A percentile compares a stretch with the other conserved stretches of the same genome.
phyloP scores from a whole-genome alignment of 2,888 invertebrate genomes.

The Megaustenia siamemsis region DNA sequence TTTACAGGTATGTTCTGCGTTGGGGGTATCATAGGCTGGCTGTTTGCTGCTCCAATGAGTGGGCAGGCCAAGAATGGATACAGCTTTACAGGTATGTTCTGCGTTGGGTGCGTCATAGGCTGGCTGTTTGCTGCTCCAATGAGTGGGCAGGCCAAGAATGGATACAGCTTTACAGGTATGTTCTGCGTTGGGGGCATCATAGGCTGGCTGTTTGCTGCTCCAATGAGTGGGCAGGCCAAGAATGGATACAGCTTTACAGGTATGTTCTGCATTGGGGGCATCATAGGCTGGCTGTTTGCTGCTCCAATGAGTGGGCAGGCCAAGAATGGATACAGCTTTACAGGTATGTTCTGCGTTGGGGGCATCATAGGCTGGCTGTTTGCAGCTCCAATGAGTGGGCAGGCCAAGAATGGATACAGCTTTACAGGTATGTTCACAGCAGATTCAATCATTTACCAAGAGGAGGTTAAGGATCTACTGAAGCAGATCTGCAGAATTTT shows the following conservation, averaged over 20 bases:
- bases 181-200: constrained; percentile 90
- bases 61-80: constrained; percentile 92
- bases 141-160: no score
- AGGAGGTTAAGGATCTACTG: no score
- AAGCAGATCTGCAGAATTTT: no score
- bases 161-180: constrained; percentile 90
- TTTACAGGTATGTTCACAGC: constrained; percentile 82
- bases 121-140: no score
- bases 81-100: constrained; percentile 82
- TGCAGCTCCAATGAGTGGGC: constrained; percentile 86
- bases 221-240: constrained; percentile 85
- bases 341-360: constrained; percentile 90
- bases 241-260: constrained; percentile 91
- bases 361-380: constrained; percentile 95
- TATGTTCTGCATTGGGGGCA: constrained; percentile 89
- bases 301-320: constrained; percentile 85
- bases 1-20: constrained; percentile 90
- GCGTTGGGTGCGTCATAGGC: no score
- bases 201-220: constrained; percentile 95
- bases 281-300: constrained; percentile 96
- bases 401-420: constrained; percentile 93
- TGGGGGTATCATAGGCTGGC: constrained; percentile 93
- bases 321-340: constrained; percentile 87
- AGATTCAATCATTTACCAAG: no score
- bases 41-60: constrained; percentile 90